Percentiles rank a stretch among this genome's conserved stretches.
Conservation (phyloP, 2,113 vertebrate genomes). For the Hymenochirus boettgeri region DNA sequence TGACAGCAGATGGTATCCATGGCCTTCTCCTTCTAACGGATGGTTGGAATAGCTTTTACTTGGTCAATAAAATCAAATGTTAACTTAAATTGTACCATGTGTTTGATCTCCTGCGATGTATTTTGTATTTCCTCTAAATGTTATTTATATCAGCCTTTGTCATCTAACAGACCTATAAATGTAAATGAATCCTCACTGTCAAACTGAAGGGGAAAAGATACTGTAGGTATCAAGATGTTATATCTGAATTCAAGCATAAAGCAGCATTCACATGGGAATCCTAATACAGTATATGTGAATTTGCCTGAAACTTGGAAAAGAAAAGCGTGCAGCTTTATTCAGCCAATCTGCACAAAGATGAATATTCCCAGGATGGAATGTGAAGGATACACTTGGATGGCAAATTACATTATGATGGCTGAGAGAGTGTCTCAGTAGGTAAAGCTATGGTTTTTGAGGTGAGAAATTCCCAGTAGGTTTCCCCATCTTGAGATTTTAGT, state of each 20-base stretch:
- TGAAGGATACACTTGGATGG: conserved; percentile 34
- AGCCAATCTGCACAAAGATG: conserved; percentile 52
- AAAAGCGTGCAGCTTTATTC: conserved; percentile 52
- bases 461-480: conserved; percentile 30
- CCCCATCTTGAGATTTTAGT: background rate
- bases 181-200: no score
- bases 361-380: conserved; percentile 30
- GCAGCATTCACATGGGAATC: conserved; percentile 56
- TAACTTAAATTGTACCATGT: no score
- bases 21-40: no score
- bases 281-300: conserved; percentile 51
- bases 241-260: conserved; percentile 61
- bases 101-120: no score
- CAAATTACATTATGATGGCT: conserved; percentile 37
- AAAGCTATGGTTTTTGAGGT: conserved; percentile 38
- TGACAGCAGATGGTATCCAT: no score
- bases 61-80: no score
- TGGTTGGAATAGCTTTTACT: no score
- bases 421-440: conserved; percentile 24
- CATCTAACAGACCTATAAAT: no score
- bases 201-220: conserved; percentile 13
- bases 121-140: no score
- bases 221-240: conserved; percentile 55
- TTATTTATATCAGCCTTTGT: no score
- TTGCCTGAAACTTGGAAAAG: conserved; percentile 59